A percentile compares a stretch with the other conserved stretches of the same genome.
These are phyloP conservation scores for Lepilemur ruficaudatus DNA, from an alignment of 2,797 vertebrate genomes.

Conservation along the genomic window DNA sequence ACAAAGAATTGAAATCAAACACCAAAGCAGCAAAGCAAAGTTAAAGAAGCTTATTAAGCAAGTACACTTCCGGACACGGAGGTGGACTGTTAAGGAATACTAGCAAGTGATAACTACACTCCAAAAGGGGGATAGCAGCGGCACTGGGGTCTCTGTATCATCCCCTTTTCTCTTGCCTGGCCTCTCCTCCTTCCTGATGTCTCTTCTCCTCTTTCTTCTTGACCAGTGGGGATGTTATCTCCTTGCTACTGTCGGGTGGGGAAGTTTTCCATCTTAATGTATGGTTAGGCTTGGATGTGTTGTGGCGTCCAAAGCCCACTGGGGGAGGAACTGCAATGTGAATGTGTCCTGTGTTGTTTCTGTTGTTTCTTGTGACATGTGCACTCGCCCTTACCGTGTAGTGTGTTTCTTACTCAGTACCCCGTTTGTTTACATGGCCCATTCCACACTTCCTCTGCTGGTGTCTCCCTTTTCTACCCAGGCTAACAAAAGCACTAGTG, in stretches of 20 bases:
- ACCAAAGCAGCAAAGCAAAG: not conserved
- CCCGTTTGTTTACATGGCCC: not conserved
- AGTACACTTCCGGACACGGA: not conserved
- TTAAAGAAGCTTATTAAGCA: not conserved
- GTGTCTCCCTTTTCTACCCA: not conserved
- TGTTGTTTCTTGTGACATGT: not conserved
- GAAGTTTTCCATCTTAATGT: not conserved
- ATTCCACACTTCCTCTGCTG: not conserved
- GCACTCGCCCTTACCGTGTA: fast-evolving
- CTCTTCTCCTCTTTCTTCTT: not conserved
- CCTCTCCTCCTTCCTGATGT: not conserved
- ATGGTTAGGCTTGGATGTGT: not conserved
- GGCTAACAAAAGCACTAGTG: not conserved
- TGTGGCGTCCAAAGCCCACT: not conserved
- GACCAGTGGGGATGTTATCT: not conserved
- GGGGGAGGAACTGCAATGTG: not conserved
- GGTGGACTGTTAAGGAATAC: not conserved
- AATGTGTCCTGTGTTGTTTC: not conserved
- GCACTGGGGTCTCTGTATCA: not conserved
- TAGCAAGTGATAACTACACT: not conserved
- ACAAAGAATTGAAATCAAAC: not conserved
- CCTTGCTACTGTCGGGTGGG: not conserved
- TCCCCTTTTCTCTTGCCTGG: not conserved
- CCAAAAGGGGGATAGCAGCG: not conserved
- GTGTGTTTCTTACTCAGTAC: not conserved